Base-by-base conservation (phyloP, 2,797 vertebrate genomes). In the Decapterus maruadsi region DNA sequence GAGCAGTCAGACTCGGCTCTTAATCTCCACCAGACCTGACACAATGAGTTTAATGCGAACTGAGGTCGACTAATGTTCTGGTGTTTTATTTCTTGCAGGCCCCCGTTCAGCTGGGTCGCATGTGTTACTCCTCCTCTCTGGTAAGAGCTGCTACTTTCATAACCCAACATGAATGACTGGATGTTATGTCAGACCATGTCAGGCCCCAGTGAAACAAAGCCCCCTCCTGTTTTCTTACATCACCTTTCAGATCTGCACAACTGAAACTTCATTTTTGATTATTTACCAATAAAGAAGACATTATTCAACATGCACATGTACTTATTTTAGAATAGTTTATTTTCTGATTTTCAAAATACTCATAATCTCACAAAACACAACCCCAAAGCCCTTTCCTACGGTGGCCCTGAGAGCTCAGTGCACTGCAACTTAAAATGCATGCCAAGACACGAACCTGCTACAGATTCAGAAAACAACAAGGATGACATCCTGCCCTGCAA, bases 81-180 rank as follows among this genome's bases (percentile, higher is more conserved):
- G 22, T 83, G 38, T 75, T 87, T 57, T 20, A 65, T 56, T 68
- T 61, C 8, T 83, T 87, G 36, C 86, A 97, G 96, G 89, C 92
- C 51, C 85, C 91, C 62, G 68, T 90, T 4, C 94, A 94, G 70
- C 80, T 94, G 72, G 93, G 90, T 64, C 89, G 90, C 34, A 71
- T 81, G 63, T 96, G 95, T 89, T 93, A 92, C 65, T 94, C 94
- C 43, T 94, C 94, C 62, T 94, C 95, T 57, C 93, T 87, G 94
- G 96, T 96, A 86, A 96, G 95, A 85, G 12, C 29, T 20, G 8
- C 14, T 19, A 58, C 26, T 60, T 60, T 53, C 31, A 14, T 51
- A 64, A 63, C n/a, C 13, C 22, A 16, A 2, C 26, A 42, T 0
- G 40, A n/a, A 8, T 54, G 2, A 45, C 13, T 69, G n/a, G 26